Evolutionary conservation across 2,797 vertebrate genomes (phyloP), one percentile per base, ranked within the genome.

Genomic region (Muscicapa striata): DNA sequence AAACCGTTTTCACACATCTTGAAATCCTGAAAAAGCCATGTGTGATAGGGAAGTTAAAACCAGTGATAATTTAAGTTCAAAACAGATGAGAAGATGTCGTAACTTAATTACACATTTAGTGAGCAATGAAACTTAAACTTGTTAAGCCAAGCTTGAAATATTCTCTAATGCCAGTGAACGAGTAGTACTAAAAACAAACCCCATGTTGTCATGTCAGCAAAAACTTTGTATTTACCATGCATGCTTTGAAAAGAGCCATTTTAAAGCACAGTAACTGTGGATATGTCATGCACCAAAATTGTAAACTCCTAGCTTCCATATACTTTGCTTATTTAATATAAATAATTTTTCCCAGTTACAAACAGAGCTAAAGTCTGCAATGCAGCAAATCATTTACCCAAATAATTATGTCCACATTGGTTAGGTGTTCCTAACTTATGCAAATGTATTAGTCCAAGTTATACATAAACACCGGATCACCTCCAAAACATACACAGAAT

Each of bases 1-100:
- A 96, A 92, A 74, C n/a, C 22, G 0, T 58, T 49, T 75, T 95
- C 91, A 72, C 94, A 88, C 94, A 83, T 87, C 93, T 69, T 89
- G 89, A 73, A 75, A 67, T 80, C 54, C 87, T 78, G 68, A 36
- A 77, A 88, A 79, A 88, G 54, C 82, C 79, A 57, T 29, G 46
- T 88, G 90, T 68, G 76, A 81, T 18, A 45, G 58, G 82, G 67
- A 90, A 91, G 76, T 77, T 67, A 74, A 90, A 89, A 62, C 17
- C 58, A 89, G 89, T 5, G 43, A 84, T 64, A 87, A 92, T 87
- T 91, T 67, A 74, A 81, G 73, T 72, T 74, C 76, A 49, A 90
- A 94, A 81, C 87, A 88, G 49, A 93, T 11, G 73, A 94, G 78
- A 77, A 49, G 85, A 62, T 58, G 84, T 46, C 1, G 1, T 59